A percentile compares a stretch with the other conserved stretches of the same genome.
These are phyloP conservation scores for Calidris pygmaea DNA, from an alignment of 2,113 vertebrate genomes.

Conservation along the genomic window DNA sequence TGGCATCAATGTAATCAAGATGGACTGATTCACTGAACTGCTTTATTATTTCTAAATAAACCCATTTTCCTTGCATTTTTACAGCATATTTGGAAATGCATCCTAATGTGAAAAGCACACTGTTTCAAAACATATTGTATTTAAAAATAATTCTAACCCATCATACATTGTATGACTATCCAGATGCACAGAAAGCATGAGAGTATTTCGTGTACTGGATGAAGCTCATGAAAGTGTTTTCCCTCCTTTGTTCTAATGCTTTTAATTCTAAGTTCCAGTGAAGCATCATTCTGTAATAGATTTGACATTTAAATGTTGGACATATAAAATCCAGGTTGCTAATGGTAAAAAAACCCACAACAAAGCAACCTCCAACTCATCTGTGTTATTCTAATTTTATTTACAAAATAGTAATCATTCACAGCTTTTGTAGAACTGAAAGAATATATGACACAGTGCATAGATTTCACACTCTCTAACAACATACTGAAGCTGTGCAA, in stretches of 20 bases:
- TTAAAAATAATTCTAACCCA: neutral
- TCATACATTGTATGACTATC: neutral
- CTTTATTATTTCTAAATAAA: conserved; percentile 25
- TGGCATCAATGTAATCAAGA: neutral
- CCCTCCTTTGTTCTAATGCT: neutral
- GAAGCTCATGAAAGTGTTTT: neutral
- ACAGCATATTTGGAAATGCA: neutral
- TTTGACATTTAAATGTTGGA: neutral
- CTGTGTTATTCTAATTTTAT: neutral
- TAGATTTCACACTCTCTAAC: neutral
- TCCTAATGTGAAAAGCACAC: neutral
- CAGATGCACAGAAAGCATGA: neutral
- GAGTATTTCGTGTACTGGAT: neutral
- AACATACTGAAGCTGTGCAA: neutral
- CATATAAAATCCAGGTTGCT: neutral
- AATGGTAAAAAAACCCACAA: neutral
- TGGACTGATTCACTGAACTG: neutral
- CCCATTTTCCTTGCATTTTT: neutral
- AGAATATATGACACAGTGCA: neutral
- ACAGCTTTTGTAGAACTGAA: neutral
- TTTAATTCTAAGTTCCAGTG: neutral
- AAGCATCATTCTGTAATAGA: neutral
- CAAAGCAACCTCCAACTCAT: neutral
- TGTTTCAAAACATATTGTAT: neutral
- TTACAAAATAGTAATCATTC: neutral